Evolutionary conservation across 2,113 vertebrate species (phyloP).

Genomic region (Carassius carassius): DNA sequence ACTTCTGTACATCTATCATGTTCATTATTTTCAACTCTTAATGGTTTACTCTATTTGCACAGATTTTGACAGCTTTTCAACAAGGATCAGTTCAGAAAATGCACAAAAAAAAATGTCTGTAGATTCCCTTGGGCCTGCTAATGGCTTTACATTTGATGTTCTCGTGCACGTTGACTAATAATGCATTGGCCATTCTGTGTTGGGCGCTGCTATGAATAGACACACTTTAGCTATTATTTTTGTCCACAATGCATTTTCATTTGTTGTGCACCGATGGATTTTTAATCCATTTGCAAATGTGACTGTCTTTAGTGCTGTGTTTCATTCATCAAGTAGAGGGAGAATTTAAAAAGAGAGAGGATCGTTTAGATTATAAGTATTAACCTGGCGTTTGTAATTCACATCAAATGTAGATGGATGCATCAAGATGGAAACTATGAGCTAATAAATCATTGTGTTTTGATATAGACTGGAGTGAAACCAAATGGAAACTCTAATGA

Average conservation of each 20-base stretch:
- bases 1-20: no score
- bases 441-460: constrained; percentile 3
- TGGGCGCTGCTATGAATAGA: constrained; percentile 24
- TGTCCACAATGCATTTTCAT: constrained; percentile 22
- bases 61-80: not conserved
- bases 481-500: constrained; percentile 3
- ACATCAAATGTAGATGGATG: not conserved
- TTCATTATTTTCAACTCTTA: not conserved
- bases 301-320: not conserved
- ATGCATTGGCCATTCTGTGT: not conserved
- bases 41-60: not conserved
- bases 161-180: not conserved
- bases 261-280: not conserved
- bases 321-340: not conserved
- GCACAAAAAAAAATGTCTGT: not conserved
- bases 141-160: not conserved
- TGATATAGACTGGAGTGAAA: not conserved
- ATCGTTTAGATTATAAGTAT: not conserved
- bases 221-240: not conserved
- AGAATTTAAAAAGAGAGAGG: not conserved
- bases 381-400: constrained; percentile 15
- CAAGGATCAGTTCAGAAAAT: not conserved
- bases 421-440: not conserved
- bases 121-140: not conserved
- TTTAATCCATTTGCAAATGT: not conserved